A percentile compares a stretch with the other conserved stretches of the same genome.
Conservation (phyloP, 2,113 vertebrate species). For the Sylvietta virens region DNA sequence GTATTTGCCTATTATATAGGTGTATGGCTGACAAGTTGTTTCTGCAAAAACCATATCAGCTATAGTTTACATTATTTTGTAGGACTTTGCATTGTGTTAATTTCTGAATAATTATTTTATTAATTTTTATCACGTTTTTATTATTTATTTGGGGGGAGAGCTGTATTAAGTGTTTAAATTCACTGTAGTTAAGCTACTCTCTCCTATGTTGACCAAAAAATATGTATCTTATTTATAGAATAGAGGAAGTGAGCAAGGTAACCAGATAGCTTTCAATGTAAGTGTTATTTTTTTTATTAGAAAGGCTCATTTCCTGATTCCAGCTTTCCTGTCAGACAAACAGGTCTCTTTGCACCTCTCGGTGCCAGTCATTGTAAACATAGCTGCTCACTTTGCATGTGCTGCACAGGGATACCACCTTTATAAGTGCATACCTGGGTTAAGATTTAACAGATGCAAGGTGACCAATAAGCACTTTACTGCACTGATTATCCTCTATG, state of each 20-base stretch:
- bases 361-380: neutral
- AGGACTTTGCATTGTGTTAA: neutral
- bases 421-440: neutral
- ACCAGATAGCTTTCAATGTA: neutral
- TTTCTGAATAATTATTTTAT: neutral
- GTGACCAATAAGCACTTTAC: neutral
- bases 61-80: neutral
- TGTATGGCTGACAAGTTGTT: neutral
- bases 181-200: neutral
- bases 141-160: rapidly evolving
- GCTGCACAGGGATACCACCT: neutral
- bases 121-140: neutral
- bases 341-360: neutral
- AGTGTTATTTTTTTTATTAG: neutral
- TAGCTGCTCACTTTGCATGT: neutral
- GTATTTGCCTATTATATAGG: neutral
- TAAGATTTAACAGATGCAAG: neutral
- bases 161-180: neutral
- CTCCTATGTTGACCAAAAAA: neutral
- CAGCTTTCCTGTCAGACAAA: neutral
- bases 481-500: neutral
- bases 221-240: neutral
- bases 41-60: neutral
- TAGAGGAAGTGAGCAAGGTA: neutral
- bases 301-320: neutral